Evolutionary conservation across 1,140 invertebrate genomes (phyloP).

Genomic region (Diploscapter pachys): DNA sequence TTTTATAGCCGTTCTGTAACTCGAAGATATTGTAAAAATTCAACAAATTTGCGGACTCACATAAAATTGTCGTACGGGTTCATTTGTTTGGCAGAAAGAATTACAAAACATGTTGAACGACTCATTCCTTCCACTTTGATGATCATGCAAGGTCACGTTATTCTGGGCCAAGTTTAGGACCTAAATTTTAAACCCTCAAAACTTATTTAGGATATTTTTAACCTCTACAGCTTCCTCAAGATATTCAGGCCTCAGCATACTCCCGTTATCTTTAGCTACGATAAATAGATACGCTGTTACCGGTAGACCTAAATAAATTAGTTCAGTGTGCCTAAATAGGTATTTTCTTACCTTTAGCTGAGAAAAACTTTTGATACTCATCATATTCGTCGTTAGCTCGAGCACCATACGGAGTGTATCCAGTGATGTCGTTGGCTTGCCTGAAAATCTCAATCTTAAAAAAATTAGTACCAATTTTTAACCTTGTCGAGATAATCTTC

Average conservation of each 20-base stretch:
- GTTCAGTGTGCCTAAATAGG: not conserved
- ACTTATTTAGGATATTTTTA: not conserved
- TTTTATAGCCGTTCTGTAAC: conserved; percentile 43
- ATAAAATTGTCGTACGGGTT: conserved; percentile 49
- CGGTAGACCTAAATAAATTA: conserved; percentile 34
- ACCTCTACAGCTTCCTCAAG: conserved; percentile 50
- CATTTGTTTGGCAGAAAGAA: conserved; percentile 52
- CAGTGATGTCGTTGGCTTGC: conserved; percentile 55
- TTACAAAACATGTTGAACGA: conserved; percentile 50
- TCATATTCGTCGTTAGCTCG: conserved; percentile 50
- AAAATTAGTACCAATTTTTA: conserved; percentile 23
- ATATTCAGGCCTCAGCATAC: conserved; percentile 49
- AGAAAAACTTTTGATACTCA: conserved; percentile 50
- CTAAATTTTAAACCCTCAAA: conserved; percentile 37
- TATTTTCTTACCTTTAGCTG: conserved; percentile 37
- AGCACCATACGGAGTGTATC: conserved; percentile 56
- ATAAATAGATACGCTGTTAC: conserved; percentile 48
- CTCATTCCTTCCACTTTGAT: conserved; percentile 27
- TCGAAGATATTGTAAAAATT: conserved; percentile 17
- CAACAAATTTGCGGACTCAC: conserved; percentile 26
- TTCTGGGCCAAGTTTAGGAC: conserved; percentile 44
- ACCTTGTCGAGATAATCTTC: conserved; percentile 45
- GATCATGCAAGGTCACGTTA: conserved; percentile 49
- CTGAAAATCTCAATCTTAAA: conserved; percentile 38
- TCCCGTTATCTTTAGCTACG: conserved; percentile 53